Conservation (phyloP, 2,113 vertebrate genomes). For the Numida meleagris region DNA sequence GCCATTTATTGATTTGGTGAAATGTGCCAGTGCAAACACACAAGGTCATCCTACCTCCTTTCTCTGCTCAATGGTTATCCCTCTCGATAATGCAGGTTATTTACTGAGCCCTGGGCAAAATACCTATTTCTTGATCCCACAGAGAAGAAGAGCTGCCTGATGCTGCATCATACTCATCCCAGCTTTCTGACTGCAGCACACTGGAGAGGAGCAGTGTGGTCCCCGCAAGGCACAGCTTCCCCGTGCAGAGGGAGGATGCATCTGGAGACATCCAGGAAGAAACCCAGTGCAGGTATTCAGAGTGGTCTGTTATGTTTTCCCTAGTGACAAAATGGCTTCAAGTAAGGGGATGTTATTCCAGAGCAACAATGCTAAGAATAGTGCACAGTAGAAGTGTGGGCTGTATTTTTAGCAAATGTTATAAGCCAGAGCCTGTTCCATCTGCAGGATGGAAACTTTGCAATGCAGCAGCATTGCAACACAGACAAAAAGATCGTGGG, state of each 20-base stretch:
- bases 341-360: neutral
- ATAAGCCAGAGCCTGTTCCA: neutral
- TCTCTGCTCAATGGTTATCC: neutral
- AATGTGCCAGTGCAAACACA: neutral
- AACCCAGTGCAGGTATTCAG: neutral
- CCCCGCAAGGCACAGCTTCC: neutral
- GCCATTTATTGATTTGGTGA: neutral
- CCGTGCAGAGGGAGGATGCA: accelerated
- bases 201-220: neutral
- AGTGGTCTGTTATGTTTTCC: neutral
- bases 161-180: neutral
- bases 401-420: neutral
- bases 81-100: neutral
- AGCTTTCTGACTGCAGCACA: neutral
- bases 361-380: neutral
- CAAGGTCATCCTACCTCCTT: neutral
- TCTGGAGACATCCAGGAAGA: neutral
- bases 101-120: neutral
- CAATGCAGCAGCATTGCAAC: neutral
- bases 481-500: neutral
- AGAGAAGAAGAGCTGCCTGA: neutral
- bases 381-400: neutral
- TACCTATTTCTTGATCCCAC: neutral
- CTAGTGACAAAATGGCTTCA: neutral
- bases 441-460: neutral